Percentiles rank a stretch among this genome's conserved stretches.
These are phyloP conservation scores for Paracanthobrama guichenoti DNA, from an alignment of 2,113 vertebrate species.

Conservation along the genomic window DNA sequence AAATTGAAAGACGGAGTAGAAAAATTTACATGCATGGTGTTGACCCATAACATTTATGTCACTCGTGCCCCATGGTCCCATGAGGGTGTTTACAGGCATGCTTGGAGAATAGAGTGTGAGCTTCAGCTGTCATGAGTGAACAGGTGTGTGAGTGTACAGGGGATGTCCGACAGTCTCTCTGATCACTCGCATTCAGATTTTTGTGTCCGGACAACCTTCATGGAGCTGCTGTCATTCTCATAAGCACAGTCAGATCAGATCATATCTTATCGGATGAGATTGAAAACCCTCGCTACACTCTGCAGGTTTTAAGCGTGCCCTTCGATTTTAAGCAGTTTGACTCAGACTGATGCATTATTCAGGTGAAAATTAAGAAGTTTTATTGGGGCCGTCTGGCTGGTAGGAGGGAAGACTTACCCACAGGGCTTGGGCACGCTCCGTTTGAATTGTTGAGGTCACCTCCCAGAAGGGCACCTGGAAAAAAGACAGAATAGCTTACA, in stretches of 20 bases:
- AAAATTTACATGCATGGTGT: conserved; percentile 37
- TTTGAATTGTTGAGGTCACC: conserved; percentile 91
- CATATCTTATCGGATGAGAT: conserved; percentile 14
- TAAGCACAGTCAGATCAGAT: conserved; percentile 32
- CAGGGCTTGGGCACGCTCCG: conserved; percentile 91
- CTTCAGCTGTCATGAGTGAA: conserved; percentile 70
- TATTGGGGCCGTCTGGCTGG: neutral
- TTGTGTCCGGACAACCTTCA: conserved; percentile 3
- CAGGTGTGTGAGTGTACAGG: conserved; percentile 61
- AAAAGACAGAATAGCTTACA: conserved; percentile 20
- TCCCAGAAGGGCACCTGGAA: conserved; percentile 88
- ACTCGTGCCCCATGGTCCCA: conserved; percentile 55
- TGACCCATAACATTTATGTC: conserved; percentile 54
- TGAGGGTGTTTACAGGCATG: conserved; percentile 68
- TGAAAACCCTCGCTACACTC: conserved; percentile 9
- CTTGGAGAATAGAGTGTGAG: conserved; percentile 62
- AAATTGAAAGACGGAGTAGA: neutral
- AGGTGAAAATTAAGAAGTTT: conserved; percentile 28
- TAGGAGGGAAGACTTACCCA: conserved; percentile 81
- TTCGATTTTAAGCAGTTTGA: conserved; percentile 39
- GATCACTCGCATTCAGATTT: conserved; percentile 21
- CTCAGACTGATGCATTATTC: conserved; percentile 36
- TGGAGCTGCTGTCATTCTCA: neutral
- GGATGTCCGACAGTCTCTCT: conserved; percentile 6
- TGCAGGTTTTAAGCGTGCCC: conserved; percentile 23